Percentiles rank a stretch among this genome's conserved stretches.
These are phyloP conservation scores for Acronicta aceris DNA, from an alignment of 2,888 invertebrate species.

Conservation along the genomic window DNA sequence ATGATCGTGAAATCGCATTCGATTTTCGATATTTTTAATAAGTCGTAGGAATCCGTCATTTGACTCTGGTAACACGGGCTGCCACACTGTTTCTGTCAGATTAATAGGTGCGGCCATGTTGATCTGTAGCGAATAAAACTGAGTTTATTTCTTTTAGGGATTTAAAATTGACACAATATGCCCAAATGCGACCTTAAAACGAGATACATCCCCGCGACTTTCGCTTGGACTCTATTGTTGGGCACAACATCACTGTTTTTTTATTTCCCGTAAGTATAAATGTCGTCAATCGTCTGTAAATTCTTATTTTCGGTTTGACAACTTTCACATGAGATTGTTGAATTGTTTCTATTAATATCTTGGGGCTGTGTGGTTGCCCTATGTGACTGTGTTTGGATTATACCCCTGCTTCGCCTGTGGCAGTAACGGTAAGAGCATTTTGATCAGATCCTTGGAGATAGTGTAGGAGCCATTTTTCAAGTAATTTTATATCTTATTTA, in stretches of 20 bases:
- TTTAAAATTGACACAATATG: conserved; percentile 91
- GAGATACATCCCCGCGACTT: conserved; percentile 99
- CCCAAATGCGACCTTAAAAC: conserved; percentile 99
- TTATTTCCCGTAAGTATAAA: conserved; percentile 98
- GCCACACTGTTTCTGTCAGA: conserved; percentile 77
- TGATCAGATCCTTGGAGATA: conserved; percentile 30
- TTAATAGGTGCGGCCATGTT: conserved; percentile 91
- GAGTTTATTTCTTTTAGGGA: conserved; percentile 84
- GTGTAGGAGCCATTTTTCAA: conserved; percentile 53
- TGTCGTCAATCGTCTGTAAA: conserved; percentile 76
- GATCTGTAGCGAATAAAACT: conserved; percentile 88
- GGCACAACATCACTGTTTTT: conserved; percentile 98
- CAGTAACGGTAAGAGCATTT: conserved; percentile 52
- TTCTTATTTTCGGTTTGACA: conserved; percentile 83
- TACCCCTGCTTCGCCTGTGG: conserved; percentile 42
- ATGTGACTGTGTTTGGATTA: conserved; percentile 58
- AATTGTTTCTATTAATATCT: conserved; percentile 84
- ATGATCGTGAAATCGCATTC: too few species aligned
- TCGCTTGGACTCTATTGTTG: conserved; percentile 98
- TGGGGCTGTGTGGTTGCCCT: conserved; percentile 69
- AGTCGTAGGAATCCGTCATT: not conserved
- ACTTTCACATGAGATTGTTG: conserved; percentile 85
- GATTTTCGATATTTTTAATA: too few species aligned
- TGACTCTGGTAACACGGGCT: conserved; percentile 3
- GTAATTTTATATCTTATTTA: conserved; percentile 59